Conservation (phyloP, 2,113 vertebrate genomes). For the Pygoscelis antarcticus region DNA sequence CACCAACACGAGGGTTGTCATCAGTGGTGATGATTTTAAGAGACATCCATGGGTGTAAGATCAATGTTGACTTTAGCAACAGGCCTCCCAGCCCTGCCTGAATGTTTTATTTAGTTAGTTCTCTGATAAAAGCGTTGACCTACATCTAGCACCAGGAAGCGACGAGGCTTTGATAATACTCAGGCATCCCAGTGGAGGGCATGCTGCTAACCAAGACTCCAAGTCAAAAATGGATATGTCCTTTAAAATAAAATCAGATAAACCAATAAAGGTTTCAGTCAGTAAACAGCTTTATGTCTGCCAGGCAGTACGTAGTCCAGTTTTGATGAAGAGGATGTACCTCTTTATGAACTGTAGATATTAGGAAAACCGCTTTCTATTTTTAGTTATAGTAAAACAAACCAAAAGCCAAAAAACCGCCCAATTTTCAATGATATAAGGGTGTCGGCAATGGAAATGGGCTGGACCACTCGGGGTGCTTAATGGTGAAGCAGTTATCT, state of each 20-base stretch:
- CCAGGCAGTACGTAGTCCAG: not conserved
- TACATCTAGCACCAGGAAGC: constrained; percentile 46
- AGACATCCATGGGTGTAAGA: not conserved
- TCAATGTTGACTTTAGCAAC: not conserved
- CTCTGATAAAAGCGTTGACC: constrained; percentile 64
- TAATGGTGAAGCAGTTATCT: not conserved
- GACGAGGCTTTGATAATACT: constrained; percentile 5
- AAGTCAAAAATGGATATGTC: not conserved
- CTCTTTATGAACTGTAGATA: not conserved
- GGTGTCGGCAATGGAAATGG: not conserved
- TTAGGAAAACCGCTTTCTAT: not conserved
- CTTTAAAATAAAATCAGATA: constrained; percentile 20
- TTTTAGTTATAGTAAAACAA: not conserved
- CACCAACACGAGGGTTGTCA: not conserved
- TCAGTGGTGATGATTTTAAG: not conserved
- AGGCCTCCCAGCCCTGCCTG: not conserved
- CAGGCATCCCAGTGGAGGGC: not conserved
- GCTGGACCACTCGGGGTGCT: not conserved
- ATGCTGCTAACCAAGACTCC: not conserved
- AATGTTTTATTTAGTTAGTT: constrained; percentile 42
- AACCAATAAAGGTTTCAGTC: constrained; percentile 6
- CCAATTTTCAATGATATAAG: not conserved
- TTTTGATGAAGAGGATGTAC: not conserved
- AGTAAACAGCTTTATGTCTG: constrained; percentile 21
- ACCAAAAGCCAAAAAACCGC: not conserved